Conservation (phyloP, 2,888 invertebrate species). For the Acleris sparsana region DNA sequence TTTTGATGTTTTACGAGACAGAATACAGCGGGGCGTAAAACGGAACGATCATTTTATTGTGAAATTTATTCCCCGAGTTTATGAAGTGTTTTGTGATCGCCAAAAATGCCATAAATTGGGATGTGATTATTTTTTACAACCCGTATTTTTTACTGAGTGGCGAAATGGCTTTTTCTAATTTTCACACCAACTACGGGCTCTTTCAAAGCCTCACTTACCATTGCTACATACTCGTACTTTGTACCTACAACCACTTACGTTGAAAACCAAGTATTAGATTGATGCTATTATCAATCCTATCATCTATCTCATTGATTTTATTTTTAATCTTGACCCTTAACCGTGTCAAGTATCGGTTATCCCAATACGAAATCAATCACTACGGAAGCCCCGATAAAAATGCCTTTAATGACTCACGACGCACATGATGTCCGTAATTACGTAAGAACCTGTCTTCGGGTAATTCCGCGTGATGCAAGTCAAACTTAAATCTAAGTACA, state of each 20-base stretch:
- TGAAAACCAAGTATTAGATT: too few relatives aligned
- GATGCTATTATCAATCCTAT: too few relatives aligned
- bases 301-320: too few relatives aligned
- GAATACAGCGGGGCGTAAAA: constrained; percentile 46
- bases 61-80: constrained; percentile 60
- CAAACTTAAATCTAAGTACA: background rate
- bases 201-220: too few relatives aligned
- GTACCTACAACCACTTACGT: too few relatives aligned
- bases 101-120: constrained; percentile 55
- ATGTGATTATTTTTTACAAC: constrained; percentile 56
- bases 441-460: constrained; percentile 1
- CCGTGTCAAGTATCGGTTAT: too few relatives aligned
- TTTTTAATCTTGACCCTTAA: too few relatives aligned
- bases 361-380: too few relatives aligned
- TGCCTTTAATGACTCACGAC: constrained; percentile 1
- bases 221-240: too few relatives aligned
- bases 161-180: constrained; percentile 14
- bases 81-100: constrained; percentile 66
- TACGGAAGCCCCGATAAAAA: background rate
- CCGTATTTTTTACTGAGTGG: constrained; percentile 16
- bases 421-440: background rate
- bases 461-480: too few relatives aligned
- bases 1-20: constrained; percentile 26
- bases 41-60: constrained; percentile 58
- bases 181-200: too few relatives aligned